phyloP scores from a whole-genome alignment of 2,888 invertebrate genomes.

The Mythimna vitellina region DNA sequence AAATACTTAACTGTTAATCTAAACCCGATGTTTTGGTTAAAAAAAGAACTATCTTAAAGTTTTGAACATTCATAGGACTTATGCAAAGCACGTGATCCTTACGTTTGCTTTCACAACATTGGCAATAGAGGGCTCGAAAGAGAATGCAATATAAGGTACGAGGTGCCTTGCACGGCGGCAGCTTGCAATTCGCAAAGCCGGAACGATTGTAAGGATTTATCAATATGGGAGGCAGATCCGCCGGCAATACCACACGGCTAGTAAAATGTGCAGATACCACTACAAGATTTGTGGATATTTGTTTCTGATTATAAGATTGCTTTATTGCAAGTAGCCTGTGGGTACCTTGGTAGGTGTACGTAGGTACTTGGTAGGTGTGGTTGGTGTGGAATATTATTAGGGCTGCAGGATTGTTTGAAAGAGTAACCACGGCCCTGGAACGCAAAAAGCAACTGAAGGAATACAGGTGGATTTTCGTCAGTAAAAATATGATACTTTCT shows the following conservation, averaged over 20 bases:
- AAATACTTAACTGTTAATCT: neutral
- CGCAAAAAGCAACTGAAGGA: too few relatives aligned
- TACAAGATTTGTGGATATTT: constrained; percentile 67
- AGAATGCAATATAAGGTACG: constrained; percentile 81
- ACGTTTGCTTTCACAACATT: constrained; percentile 55
- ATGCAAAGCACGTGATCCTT: constrained; percentile 49
- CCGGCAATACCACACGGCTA: constrained; percentile 64
- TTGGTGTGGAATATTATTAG: too few relatives aligned
- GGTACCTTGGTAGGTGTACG: too few relatives aligned
- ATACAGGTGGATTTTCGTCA: too few relatives aligned
- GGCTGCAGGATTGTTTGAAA: too few relatives aligned
- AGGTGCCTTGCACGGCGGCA: constrained; percentile 72
- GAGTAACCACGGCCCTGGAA: too few relatives aligned
- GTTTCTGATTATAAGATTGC: constrained; percentile 54
- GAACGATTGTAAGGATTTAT: constrained; percentile 86
- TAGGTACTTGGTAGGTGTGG: too few relatives aligned
- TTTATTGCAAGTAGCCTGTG: constrained; percentile 12
- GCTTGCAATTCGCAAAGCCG: constrained; percentile 83
- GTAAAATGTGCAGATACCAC: constrained; percentile 65
- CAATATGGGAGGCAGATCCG: constrained; percentile 80
- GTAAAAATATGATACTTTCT: too few relatives aligned
- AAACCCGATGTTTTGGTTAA: neutral
- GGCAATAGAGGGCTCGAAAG: constrained; percentile 52
- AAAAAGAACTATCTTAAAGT: constrained; percentile 18
- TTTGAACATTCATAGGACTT: constrained; percentile 37